Conservation (phyloP, 2,888 invertebrate genomes). For the Pachydiplax longipennis region DNA sequence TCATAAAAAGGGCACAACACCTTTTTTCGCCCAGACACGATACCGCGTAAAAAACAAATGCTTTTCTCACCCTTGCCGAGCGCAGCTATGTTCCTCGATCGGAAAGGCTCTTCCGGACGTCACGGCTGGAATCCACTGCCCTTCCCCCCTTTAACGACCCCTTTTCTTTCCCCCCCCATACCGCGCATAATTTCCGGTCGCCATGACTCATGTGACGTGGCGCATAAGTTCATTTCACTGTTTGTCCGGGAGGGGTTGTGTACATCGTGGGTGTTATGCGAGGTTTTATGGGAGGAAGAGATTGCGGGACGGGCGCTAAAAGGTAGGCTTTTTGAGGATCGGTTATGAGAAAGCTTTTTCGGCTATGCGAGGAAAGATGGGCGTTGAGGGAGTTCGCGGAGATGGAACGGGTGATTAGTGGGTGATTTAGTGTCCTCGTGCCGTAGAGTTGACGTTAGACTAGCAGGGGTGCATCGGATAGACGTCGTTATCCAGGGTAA, state of each 20-base stretch:
- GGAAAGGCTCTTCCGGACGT: neutral
- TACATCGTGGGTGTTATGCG: neutral
- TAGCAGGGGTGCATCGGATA: neutral
- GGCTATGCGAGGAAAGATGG: neutral
- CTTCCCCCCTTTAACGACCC: neutral
- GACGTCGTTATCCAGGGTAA: neutral
- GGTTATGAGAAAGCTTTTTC: neutral
- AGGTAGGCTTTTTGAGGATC: neutral
- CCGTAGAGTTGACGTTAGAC: neutral
- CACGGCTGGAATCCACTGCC: neutral
- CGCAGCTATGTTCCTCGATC: neutral
- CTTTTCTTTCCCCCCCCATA: neutral
- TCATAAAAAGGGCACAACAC: neutral
- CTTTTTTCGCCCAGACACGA: neutral
- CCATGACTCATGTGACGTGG: conserved; percentile 31
- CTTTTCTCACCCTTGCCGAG: neutral
- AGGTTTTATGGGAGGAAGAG: neutral
- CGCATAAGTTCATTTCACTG: conserved; percentile 42
- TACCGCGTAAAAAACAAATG: neutral
- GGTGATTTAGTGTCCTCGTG: neutral
- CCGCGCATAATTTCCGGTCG: conserved; percentile 32
- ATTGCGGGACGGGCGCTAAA: neutral
- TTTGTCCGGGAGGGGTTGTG: neutral
- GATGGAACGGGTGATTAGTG: conserved; percentile 1
- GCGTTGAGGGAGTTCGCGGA: neutral